These are phyloP conservation scores for Arion vulgaris DNA, from an alignment of 1,140 invertebrate genomes.

Conservation along the genomic window DNA sequence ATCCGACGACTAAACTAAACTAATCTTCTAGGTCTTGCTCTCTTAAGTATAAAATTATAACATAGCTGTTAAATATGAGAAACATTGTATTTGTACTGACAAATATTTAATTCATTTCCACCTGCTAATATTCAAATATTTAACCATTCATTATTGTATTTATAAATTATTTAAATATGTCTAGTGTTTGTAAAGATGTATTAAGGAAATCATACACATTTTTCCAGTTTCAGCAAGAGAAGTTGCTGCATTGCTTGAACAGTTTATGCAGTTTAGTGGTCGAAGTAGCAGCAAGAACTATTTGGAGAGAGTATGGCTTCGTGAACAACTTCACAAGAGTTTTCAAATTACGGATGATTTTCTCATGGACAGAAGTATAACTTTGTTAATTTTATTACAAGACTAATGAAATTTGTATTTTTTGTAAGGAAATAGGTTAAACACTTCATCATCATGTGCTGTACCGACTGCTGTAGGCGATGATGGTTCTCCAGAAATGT, in stretches of 20 bases:
- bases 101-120: too few species aligned
- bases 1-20: too few species aligned
- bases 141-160: too few species aligned
- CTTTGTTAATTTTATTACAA: background rate
- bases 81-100: too few species aligned
- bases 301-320: slow-evolving; percentile 74
- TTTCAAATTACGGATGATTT: slow-evolving; percentile 91
- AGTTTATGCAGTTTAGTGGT: slow-evolving; percentile 21
- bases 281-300: slow-evolving; percentile 14
- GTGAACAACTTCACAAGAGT: slow-evolving; percentile 87
- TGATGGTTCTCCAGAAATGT: too few species aligned
- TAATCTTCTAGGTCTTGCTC: too few species aligned
- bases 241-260: slow-evolving; percentile 7
- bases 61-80: too few species aligned
- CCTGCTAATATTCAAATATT: too few species aligned
- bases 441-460: background rate
- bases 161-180: too few species aligned
- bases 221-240: slow-evolving; percentile 31
- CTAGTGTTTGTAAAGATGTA: too few species aligned
- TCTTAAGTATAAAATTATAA: too few species aligned
- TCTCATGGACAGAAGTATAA: slow-evolving; percentile 82
- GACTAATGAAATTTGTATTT: background rate
- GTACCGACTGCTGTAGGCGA: too few species aligned
- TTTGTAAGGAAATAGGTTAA: background rate
- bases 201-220: background rate